Evolutionary conservation across 1,140 invertebrate genomes (phyloP), one percentile per base, ranked within the genome.

Genomic region (Drepana arcuata): DNA sequence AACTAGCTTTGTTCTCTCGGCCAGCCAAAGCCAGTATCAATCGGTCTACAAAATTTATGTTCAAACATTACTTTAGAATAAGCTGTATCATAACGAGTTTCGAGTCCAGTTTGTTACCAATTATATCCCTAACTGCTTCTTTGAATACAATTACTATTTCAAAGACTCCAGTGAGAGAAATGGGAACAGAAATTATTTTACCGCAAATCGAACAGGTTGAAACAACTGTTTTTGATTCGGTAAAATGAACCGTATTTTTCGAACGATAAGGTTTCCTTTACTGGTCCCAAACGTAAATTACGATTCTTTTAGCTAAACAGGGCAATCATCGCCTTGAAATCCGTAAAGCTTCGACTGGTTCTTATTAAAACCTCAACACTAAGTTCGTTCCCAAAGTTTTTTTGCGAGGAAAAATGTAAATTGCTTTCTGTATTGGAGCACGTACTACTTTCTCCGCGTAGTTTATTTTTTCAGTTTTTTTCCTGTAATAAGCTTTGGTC

Each of bases 311-410:
- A 42, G 41, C 25, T 56, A 56, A 60, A 34, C 54, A 48, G 41
- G 39, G 35, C 46, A 54, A 60, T 53, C 51, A 51, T 60, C 39
- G 30, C 45, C 41, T 43, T 52, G 41, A 34, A 49, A 58, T 53
- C 48, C 45, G 50, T 31, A 42, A n/a, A 39, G 32, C 39, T 47
- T 39, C 34, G 31, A 40, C 15, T 28, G 18, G 38, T 30, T 30
- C 23, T 38, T 55, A 58, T 65, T 55, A 56, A 60, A 59, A 49
- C 41, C 42, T 46, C 44, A 52, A 39, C 33, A 38, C 41, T 30
- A 37, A 24, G 36, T 51, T 50, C 38, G 39, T 46, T 42, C 37
- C 33, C 18, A 12, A 30, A 41, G 4, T 41, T 45, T 45, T 37
- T 26, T 41, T 40, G n/a, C n/a, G n/a, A 34, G 33, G 35, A 32